A percentile compares a stretch with the other conserved stretches of the same genome.
Conservation (phyloP, 1,140 invertebrate genomes). For the Manduca sexta region DNA sequence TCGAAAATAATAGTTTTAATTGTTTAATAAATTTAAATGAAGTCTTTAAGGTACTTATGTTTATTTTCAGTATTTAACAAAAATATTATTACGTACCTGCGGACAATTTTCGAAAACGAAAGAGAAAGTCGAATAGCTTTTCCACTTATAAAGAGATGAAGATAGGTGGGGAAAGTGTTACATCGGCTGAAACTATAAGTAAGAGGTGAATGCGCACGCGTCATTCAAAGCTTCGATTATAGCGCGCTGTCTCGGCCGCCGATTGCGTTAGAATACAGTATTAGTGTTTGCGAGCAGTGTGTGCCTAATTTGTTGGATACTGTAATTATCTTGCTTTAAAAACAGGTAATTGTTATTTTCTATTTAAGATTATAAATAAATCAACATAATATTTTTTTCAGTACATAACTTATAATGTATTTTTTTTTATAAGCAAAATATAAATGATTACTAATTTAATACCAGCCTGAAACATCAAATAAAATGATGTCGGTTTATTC, state of each 20-base stretch:
- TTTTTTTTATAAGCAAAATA: too few relatives aligned
- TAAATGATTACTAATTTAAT: too few relatives aligned
- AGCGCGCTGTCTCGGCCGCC: constrained; percentile 23
- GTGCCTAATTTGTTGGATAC: background rate
- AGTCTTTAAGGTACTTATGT: background rate
- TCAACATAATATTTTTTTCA: too few relatives aligned
- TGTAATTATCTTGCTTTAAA: background rate
- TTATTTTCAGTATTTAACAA: background rate
- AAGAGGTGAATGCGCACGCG: constrained; percentile 29
- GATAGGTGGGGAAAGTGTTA: constrained; percentile 59
- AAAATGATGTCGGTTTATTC: too few relatives aligned
- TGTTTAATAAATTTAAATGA: too few relatives aligned
- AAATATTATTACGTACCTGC: background rate
- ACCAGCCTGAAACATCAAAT: too few relatives aligned
- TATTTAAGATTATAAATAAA: background rate
- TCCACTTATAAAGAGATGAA: constrained; percentile 27
- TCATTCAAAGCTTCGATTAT: constrained; percentile 32
- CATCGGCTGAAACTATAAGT: constrained; percentile 59
- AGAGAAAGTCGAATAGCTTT: constrained; percentile 22
- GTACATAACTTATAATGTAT: too few relatives aligned
- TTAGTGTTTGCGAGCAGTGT: background rate
- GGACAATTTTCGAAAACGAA: constrained; percentile 13
- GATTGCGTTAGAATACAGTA: background rate
- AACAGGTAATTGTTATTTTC: background rate
- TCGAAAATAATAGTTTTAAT: too few relatives aligned